Conservation (phyloP, 2,113 vertebrate genomes). For the Procavia capensis region DNA sequence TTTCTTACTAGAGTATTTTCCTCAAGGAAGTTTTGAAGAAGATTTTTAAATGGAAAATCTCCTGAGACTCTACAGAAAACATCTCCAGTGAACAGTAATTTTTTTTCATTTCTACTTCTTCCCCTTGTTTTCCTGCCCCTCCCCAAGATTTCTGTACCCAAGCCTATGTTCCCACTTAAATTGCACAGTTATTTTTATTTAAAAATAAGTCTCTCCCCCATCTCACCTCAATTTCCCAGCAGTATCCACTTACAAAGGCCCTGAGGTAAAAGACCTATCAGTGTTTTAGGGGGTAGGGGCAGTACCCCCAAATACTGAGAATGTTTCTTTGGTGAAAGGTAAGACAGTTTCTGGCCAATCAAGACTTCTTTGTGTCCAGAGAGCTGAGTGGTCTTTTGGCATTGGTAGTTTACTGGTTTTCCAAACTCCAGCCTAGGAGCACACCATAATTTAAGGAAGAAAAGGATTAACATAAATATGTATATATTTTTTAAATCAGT, state of each 20-base stretch:
- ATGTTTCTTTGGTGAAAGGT: conserved; percentile 92
- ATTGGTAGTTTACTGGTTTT: conserved; percentile 48
- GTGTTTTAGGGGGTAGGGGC: conserved; percentile 86
- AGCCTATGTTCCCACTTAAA: no score
- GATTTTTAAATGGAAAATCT: no score
- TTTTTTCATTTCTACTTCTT: no score
- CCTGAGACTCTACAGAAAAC: no score
- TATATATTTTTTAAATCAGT: no score
- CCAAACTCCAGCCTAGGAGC: conserved; percentile 67
- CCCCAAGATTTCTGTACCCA: no score
- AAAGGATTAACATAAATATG: not conserved
- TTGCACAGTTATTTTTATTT: no score
- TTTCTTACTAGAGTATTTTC: no score
- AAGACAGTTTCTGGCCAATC: conserved; percentile 82
- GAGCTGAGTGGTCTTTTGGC: conserved; percentile 13
- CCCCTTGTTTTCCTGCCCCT: no score
- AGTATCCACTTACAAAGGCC: conserved; percentile 91
- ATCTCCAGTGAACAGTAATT: no score
- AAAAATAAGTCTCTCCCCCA: no score
- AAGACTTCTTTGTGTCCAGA: conserved; percentile 68
- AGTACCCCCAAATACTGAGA: conserved; percentile 88
- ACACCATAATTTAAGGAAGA: not conserved
- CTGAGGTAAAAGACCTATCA: conserved; percentile 88
- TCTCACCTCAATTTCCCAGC: conserved; percentile 86
- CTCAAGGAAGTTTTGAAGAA: no score